Evolutionary conservation across 2,888 invertebrate species (phyloP).

Genomic region (Drosophila limbata): DNA sequence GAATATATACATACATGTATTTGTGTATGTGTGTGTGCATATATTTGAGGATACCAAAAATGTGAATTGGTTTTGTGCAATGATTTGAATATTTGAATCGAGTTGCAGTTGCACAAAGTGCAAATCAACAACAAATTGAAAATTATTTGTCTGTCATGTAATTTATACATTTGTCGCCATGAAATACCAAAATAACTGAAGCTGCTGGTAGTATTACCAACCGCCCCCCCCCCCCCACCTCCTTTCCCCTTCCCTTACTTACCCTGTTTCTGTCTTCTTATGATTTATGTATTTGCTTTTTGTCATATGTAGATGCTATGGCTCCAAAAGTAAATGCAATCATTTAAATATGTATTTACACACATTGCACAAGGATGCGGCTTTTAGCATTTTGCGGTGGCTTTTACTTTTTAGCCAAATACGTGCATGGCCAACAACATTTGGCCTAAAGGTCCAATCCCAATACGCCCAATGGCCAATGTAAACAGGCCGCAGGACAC

Average conservation of each 20-base stretch:
- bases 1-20: neutral
- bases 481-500: constrained; percentile 31
- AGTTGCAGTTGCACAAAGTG: constrained; percentile 19
- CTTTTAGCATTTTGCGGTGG: constrained; percentile 33
- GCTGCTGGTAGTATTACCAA: constrained; percentile 20
- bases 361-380: constrained; percentile 37
- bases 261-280: constrained; percentile 1
- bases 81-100: constrained; percentile 48
- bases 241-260: neutral
- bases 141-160: constrained; percentile 50
- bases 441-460: constrained; percentile 2
- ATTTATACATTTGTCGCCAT: constrained; percentile 42
- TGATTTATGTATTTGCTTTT: constrained; percentile 59
- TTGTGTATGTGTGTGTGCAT: neutral
- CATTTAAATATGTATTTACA: constrained; percentile 64
- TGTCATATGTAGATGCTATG: constrained; percentile 34
- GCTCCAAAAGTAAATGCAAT: constrained; percentile 47
- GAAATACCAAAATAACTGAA: constrained; percentile 40
- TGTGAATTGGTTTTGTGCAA: constrained; percentile 22
- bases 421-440: constrained; percentile 2
- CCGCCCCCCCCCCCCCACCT: neutral
- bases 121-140: constrained; percentile 46
- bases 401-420: constrained; percentile 44
- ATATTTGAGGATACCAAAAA: constrained; percentile 8
- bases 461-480: constrained; percentile 12